A percentile compares a stretch with the other conserved stretches of the same genome.
Conservation (phyloP, 1,140 invertebrate species). For the Samia ricini region DNA sequence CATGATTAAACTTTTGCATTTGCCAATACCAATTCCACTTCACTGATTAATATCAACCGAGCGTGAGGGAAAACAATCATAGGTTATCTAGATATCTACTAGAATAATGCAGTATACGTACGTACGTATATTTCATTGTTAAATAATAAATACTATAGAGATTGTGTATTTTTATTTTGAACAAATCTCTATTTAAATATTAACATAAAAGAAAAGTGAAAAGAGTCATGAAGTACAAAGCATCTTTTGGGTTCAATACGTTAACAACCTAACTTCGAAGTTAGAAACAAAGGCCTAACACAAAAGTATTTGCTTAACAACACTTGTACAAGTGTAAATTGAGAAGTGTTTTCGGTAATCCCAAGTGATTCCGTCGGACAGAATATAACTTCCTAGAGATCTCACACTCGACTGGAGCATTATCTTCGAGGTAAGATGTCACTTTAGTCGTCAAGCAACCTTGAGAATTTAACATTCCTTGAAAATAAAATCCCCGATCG, state of each 20-base stretch:
- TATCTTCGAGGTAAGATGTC: slow-evolving; percentile 6
- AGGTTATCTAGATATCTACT: neutral
- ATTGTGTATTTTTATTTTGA: neutral
- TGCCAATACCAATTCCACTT: neutral
- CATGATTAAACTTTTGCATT: neutral
- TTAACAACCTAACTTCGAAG: neutral
- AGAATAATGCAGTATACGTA: neutral
- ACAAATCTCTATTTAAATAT: neutral
- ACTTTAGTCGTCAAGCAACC: slow-evolving; percentile 12
- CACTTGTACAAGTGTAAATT: slow-evolving; percentile 9
- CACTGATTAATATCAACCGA: neutral
- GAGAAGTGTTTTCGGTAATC: slow-evolving; percentile 16
- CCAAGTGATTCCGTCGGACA: slow-evolving; percentile 15
- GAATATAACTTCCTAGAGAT: slow-evolving; percentile 27
- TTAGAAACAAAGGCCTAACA: slow-evolving; percentile 2
- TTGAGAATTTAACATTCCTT: neutral
- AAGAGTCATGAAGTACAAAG: neutral
- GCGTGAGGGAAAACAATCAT: neutral
- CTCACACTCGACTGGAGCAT: slow-evolving; percentile 20
- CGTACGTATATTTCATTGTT: neutral
- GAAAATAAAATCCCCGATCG: neutral
- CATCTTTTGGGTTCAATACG: neutral
- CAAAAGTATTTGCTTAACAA: slow-evolving; percentile 3
- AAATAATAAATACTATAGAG: neutral
- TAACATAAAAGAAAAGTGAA: neutral